phyloP scores from a whole-genome alignment of 2,888 invertebrate species.

The Agonum fuliginosum region DNA sequence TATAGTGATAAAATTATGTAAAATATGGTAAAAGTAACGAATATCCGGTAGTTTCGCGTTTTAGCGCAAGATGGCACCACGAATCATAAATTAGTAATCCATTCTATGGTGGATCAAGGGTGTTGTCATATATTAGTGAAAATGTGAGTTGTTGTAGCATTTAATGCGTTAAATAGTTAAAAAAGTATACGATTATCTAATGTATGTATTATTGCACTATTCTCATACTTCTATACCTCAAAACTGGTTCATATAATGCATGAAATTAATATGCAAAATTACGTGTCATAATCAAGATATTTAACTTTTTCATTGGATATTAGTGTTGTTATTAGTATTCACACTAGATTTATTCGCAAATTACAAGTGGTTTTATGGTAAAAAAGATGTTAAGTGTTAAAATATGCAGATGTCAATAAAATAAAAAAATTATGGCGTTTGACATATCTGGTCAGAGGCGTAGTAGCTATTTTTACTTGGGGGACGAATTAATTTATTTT shows the following conservation, averaged over 20 bases:
- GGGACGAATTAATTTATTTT: conserved; percentile 6
- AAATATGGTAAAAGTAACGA: neutral
- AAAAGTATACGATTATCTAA: conserved; percentile 22
- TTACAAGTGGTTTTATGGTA: too few species aligned
- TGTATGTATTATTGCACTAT: conserved; percentile 41
- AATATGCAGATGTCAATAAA: conserved; percentile 51
- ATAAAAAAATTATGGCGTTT: conserved; percentile 53
- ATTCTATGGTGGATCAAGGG: conserved; percentile 66
- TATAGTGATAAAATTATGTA: neutral
- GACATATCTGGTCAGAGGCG: conserved; percentile 48
- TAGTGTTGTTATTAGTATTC: too few species aligned
- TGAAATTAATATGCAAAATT: neutral
- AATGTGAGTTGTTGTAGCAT: conserved; percentile 70
- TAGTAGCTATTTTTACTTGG: conserved; percentile 34
- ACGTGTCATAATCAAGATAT: conserved; percentile 52
- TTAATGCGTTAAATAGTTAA: conserved; percentile 62
- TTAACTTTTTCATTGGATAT: too few species aligned
- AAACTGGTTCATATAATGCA: neutral
- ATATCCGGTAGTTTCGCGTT: neutral
- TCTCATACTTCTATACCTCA: neutral
- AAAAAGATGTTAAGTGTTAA: neutral
- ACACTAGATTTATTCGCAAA: too few species aligned
- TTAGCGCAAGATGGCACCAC: conserved; percentile 37
- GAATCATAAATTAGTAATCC: neutral
- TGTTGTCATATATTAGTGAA: conserved; percentile 71